Base-by-base conservation (phyloP, 2,888 invertebrate species). In the Uropetala carovei region DNA sequence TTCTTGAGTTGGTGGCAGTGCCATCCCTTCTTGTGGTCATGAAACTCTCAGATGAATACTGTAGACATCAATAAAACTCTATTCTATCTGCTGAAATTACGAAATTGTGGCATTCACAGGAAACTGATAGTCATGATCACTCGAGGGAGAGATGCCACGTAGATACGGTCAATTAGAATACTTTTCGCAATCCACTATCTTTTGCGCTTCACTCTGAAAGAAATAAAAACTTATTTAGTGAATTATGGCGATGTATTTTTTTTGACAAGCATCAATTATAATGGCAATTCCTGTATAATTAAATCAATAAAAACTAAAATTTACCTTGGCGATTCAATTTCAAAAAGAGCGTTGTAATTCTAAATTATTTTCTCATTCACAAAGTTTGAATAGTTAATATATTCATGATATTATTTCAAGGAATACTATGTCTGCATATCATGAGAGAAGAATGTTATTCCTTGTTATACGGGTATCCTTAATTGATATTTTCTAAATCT, bases 111-210 rank as follows among this genome's bases (percentile, higher is more conserved):
- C 43, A 43, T 43, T 43, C 43, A 43, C 43, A 43, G 43, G 5
- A 43, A 43, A 43, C 43, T 43, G 1, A 43, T 43, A 43, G 43
- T 43, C 43, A 43, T 43, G 43, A 43, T 43, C 43, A 43, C 43
- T 43, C 43, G 43, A 43, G 43, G 43, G 43, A 43, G 43, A 43
- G 43, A 43, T 43, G 43, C 43, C 43, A 43, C 43, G 43, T 3
- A 43, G 43, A 43, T 43, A 5, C 1, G 43, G 43, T 89, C 64
- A 89, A 64, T 89, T 89, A 43, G 89, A 27, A 27, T 64, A 89
- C 59, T 89, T 89, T 43, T 89, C 89, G 18, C 89, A 89, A 64
- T 89, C 89, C 27, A 60, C 89, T 56, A 89, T 43, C 89, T 89
- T 89, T 64, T 89, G 89, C n/a, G 89, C 89, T n/a, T 89, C 89